Conservation (phyloP, 2,797 vertebrate genomes). For the Streptopelia turtur region DNA sequence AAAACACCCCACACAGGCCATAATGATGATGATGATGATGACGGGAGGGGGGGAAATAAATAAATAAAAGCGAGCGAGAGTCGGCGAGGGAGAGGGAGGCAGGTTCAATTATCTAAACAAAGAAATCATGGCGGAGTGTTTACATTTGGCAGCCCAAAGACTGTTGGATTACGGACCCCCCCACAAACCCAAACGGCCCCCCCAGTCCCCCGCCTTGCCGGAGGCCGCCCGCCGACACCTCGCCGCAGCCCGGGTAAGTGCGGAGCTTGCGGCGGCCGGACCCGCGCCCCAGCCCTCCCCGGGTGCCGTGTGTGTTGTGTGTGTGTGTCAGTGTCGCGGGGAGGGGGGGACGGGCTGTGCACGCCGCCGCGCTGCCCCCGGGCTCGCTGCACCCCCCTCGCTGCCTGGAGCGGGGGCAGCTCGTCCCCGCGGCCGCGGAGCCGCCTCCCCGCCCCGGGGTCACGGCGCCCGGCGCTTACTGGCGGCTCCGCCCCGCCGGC, state of each 20-base stretch:
- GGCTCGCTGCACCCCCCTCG: neutral
- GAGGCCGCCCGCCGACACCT: conserved; percentile 23
- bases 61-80: conserved; percentile 45
- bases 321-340: neutral
- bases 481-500: conserved; percentile 34
- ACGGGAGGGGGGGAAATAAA: conserved; percentile 54
- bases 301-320: neutral
- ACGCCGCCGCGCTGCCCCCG: neutral
- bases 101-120: conserved; percentile 90
- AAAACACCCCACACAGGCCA: neutral
- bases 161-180: conserved; percentile 50
- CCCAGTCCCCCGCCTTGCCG: neutral
- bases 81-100: conserved; percentile 59
- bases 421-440: neutral
- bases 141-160: conserved; percentile 80
- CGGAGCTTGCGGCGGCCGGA: conserved; percentile 18
- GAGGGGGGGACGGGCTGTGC: neutral
- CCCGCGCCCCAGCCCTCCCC: conserved; percentile 2
- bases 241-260: conserved; percentile 56
- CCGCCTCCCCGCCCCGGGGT: conserved; percentile 15
- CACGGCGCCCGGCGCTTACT: neutral
- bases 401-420: neutral
- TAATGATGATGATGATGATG: conserved; percentile 37
- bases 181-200: neutral
- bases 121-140: conserved; percentile 91